Percentiles rank a stretch among this genome's conserved stretches.
phyloP scores from a whole-genome alignment of 2,113 vertebrate species.

The Electrona antarctica region DNA sequence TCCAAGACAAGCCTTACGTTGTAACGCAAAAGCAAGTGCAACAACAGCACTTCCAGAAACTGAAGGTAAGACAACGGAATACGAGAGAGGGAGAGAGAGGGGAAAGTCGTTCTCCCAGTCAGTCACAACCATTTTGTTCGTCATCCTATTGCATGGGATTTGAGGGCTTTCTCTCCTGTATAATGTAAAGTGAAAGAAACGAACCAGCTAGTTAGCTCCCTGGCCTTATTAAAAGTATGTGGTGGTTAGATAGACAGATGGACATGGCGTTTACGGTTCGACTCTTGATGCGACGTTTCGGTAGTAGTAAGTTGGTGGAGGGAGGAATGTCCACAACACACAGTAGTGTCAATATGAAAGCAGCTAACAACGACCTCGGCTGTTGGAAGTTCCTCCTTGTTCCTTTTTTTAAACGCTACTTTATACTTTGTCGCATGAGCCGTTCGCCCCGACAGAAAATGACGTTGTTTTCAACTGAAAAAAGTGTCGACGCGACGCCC shows the following conservation, averaged over 20 bases:
- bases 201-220: slow-evolving; percentile 65
- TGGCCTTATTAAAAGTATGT: slow-evolving; percentile 71
- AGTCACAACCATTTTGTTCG: slow-evolving; percentile 77
- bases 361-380: slow-evolving; percentile 57
- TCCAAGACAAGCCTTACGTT: slow-evolving; percentile 83
- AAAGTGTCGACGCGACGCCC: slow-evolving; percentile 55
- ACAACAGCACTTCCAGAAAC: slow-evolving; percentile 87
- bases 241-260: slow-evolving; percentile 34
- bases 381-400: slow-evolving; percentile 75
- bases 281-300: slow-evolving; percentile 27
- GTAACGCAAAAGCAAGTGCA: slow-evolving; percentile 83
- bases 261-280: slow-evolving; percentile 29
- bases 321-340: slow-evolving; percentile 36
- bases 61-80: slow-evolving; percentile 80
- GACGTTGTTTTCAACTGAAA: slow-evolving; percentile 54
- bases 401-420: slow-evolving; percentile 26
- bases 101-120: slow-evolving; percentile 64
- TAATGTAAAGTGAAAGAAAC: slow-evolving; percentile 58
- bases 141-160: slow-evolving; percentile 45
- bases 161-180: slow-evolving; percentile 34
- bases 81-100: slow-evolving; percentile 32
- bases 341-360: slow-evolving; percentile 46
- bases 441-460: too few species aligned
- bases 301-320: not conserved
- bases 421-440: too few species aligned